Conservation (phyloP, 2,113 vertebrate genomes). For the Lagopus muta region DNA sequence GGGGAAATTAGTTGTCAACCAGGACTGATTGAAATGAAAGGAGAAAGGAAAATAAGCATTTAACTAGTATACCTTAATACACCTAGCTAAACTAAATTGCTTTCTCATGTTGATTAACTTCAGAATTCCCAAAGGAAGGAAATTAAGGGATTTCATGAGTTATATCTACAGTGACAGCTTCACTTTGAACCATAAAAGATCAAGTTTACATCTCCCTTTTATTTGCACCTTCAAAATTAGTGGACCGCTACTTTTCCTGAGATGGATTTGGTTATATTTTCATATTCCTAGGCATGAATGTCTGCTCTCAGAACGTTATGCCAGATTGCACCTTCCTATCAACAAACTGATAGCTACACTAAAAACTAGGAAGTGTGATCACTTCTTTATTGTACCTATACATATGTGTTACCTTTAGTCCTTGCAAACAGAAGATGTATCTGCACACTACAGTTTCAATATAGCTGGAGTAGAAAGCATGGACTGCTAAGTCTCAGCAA, state of each 20-base stretch:
- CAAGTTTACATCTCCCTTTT: neutral
- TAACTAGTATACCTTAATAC: neutral
- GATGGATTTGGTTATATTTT: neutral
- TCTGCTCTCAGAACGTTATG: neutral
- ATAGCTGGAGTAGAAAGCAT: neutral
- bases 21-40: neutral
- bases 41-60: neutral
- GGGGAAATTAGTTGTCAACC: neutral
- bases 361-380: neutral
- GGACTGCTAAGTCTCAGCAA: neutral
- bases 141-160: neutral
- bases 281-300: neutral
- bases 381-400: neutral
- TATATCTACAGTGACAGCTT: neutral
- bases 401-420: neutral
- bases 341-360: neutral
- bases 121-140: neutral
- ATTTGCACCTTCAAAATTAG: neutral
- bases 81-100: neutral
- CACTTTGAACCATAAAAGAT: neutral
- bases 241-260: neutral
- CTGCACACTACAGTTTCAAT: neutral
- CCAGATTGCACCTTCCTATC: neutral
- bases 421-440: neutral
- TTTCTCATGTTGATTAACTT: constrained; percentile 4